Base-by-base conservation (phyloP, 2,888 invertebrate species). In the Baccha elongata region DNA sequence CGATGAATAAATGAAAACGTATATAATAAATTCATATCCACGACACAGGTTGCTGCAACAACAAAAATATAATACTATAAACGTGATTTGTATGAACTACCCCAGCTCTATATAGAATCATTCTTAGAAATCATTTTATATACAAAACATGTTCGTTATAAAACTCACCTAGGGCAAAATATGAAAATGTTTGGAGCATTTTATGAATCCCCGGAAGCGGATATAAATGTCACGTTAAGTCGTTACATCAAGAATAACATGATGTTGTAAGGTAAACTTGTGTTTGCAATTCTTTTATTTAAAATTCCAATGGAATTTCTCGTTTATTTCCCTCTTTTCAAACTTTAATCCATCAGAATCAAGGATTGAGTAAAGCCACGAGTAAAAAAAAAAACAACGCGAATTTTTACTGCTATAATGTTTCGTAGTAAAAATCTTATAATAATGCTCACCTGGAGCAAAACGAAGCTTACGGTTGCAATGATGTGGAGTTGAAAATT, bases 161-260 rank as follows among this genome's bases (percentile, higher is more conserved):
- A 7, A 55, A 32, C 21, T 55, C 55, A 55, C 37, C 37, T 5
- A n/a, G 29, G 37, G 55, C 15, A 23, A 40, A 21, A 13, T 55
- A 37, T 21, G 21, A 26, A 37, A 37, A 19, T 46, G 10, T 19
- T 75, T 62, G n/a, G n/a, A 75, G 29, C 42, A 68, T 50, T 69
- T 60, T 62, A 75, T 55, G 69, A 53, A 55, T 76, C 26, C 53
- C 68, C 62, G 48, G 55, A 69, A 76, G 40, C 76, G 69, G 69
- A 64, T 69, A 53, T 75, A 75, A 75, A 69, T 75, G 75, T 62
- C 69, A 62, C 35, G 69, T 75, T 42, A 53, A 69, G 44, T 75
- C 62, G 69, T 53, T 69, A 75, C 53, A 69, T 46, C 69, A 29
- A n/a, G 46, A 62, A 69, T 64, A 64, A 64, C 62, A 69, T 69